Conservation (phyloP, 2,797 vertebrate species). For the Chaetophractus vellerosus region DNA sequence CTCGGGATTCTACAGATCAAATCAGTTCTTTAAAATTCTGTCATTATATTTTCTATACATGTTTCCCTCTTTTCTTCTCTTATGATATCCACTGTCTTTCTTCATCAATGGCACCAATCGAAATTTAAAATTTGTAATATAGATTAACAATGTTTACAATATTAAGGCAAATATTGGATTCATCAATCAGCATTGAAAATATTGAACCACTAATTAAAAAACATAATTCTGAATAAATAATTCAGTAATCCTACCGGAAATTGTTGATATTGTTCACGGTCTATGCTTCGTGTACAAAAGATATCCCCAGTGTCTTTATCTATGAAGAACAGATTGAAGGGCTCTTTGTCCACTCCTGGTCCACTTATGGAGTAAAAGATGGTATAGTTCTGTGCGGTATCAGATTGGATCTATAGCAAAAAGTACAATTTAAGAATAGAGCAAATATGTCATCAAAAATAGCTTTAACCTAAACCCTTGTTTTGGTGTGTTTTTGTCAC, state of each 20-base stretch:
- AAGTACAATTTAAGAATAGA: not conserved
- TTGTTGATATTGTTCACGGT: conserved; percentile 90
- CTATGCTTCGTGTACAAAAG: conserved; percentile 89
- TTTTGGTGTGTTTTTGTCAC: not conserved
- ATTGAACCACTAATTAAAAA: not conserved
- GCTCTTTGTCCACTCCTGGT: conserved; percentile 90
- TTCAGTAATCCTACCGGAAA: conserved; percentile 88
- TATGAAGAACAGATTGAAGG: conserved; percentile 90
- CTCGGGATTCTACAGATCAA: not conserved
- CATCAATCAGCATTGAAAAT: not conserved
- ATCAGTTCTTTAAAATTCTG: conserved; percentile 9
- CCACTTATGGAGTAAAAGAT: conserved; percentile 91
- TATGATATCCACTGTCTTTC: not conserved
- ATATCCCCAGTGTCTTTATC: conserved; percentile 91
- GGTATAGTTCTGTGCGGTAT: conserved; percentile 89
- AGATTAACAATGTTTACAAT: not conserved
- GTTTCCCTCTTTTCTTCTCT: not conserved
- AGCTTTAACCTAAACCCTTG: not conserved
- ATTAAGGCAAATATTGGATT: conserved; percentile 26
- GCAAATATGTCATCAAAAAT: not conserved
- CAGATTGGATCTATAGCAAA: conserved; percentile 90
- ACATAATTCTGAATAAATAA: conserved; percentile 45
- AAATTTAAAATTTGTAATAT: not conserved
- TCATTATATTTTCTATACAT: not conserved
- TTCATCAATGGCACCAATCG: not conserved